Percentiles rank a stretch among this genome's conserved stretches.
These are phyloP conservation scores for Propithecus deckenii DNA, from an alignment of 2,797 vertebrate genomes.

Conservation along the genomic window DNA sequence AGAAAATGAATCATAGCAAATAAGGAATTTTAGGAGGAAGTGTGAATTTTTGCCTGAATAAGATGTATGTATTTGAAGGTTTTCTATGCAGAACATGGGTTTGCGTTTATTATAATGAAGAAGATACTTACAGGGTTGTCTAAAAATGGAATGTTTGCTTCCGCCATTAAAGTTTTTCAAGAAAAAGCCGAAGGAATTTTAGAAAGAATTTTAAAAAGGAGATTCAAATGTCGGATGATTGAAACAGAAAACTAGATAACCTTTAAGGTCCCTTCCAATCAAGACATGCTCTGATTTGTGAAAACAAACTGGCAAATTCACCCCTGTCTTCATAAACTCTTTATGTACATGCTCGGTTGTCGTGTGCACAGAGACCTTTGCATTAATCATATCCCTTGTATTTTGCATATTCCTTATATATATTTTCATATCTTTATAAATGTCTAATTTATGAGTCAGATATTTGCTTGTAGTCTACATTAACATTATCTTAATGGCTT, in stretches of 20 bases:
- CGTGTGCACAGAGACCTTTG: neutral
- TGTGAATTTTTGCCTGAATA: slow-evolving; percentile 23
- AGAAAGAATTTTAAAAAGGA: neutral
- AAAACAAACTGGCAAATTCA: neutral
- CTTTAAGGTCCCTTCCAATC: neutral
- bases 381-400: neutral
- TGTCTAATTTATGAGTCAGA: neutral
- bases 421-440: neutral
- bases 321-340: neutral
- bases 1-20: slow-evolving; percentile 7
- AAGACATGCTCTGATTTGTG: neutral
- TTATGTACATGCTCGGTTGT: neutral
- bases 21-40: neutral
- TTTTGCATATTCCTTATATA: neutral
- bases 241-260: neutral
- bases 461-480: neutral
- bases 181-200: neutral
- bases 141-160: neutral
- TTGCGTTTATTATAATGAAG: neutral
- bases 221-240: neutral
- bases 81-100: neutral
- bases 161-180: neutral
- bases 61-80: neutral
- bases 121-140: neutral
- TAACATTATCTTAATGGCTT: neutral